Evolutionary conservation across 2,888 invertebrate species (phyloP), one percentile per base, ranked within the genome.

Genomic region (Silvanus unidentatus): DNA sequence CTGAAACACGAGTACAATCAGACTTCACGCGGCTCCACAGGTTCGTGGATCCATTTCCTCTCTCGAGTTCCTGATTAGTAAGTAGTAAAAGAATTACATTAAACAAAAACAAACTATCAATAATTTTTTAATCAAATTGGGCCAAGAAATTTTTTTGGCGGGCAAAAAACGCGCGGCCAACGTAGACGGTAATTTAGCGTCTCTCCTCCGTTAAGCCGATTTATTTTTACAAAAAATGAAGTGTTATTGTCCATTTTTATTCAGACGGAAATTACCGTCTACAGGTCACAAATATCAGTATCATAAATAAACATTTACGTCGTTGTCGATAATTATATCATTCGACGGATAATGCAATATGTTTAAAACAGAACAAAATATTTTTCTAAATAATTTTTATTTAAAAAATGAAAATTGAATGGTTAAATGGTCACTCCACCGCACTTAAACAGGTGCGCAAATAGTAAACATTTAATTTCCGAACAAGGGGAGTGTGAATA

Each of bases 1-100:
- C 68, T 68, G 68, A 69, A 69, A 70, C n/a, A n/a, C 70, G 63
- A 69, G 70, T 71, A 71, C 71, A 71, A 71, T 71, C 71, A 71
- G 65, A 64, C 60, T 58, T 58, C 51, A 45, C 43, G 48, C 42
- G 35, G 50, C 43, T 12, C n/a, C 39, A n/a, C 32, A 32, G n/a
- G 12, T 32, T 32, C 32, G 32, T 32, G 49, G 52, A 61, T 59
- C 65, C 63, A 64, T 65, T 68, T 68, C 69, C 67, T 70, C 63
- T 69, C 61, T 66, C 68, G 67, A 71, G 71, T 72, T 71, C 70
- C 71, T 72, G 69, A 70, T 65, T 70, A 69, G 67, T 58, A 52
- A 69, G 67, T 58, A 52, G 45, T 47, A 48, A 48, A 32, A 50
- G 44, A 47, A 43, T 47, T 57, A 58, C 51, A 13, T 37, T 32